Evolutionary conservation across 2,113 vertebrate species (phyloP).

Genomic region (Naja naja): DNA sequence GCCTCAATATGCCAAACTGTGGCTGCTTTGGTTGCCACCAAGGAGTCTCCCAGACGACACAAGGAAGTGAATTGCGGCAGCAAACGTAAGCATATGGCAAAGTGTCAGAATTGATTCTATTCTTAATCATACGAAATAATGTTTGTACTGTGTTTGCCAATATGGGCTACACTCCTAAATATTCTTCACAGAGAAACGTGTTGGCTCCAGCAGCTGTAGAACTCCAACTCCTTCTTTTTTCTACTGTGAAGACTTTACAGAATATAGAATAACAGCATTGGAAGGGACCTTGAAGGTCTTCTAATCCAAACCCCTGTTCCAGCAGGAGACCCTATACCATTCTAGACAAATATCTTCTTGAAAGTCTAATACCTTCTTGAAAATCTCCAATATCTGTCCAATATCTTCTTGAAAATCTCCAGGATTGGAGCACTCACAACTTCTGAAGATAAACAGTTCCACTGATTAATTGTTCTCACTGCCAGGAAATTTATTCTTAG

Average conservation of each 20-base stretch:
- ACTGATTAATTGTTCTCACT: too few relatives aligned
- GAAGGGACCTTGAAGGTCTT: background rate
- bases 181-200: background rate
- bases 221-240: background rate
- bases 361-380: too few relatives aligned
- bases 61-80: conserved; percentile 14
- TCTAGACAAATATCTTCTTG: too few relatives aligned
- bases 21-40: conserved; percentile 7
- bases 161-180: conserved; percentile 40
- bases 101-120: conserved; percentile 31
- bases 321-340: too few relatives aligned
- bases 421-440: too few relatives aligned
- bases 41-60: conserved; percentile 6
- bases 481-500: too few relatives aligned
- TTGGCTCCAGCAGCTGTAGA: background rate
- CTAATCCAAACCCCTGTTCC: background rate
- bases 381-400: too few relatives aligned
- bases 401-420: too few relatives aligned
- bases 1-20: conserved; percentile 12
- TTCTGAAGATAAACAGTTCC: too few relatives aligned
- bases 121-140: conserved; percentile 50
- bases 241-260: background rate
- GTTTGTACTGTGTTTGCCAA: conserved; percentile 32
- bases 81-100: conserved; percentile 28
- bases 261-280: background rate